Base-by-base conservation (phyloP, 2,797 vertebrate species). In the Cephalopachus bancanus region DNA sequence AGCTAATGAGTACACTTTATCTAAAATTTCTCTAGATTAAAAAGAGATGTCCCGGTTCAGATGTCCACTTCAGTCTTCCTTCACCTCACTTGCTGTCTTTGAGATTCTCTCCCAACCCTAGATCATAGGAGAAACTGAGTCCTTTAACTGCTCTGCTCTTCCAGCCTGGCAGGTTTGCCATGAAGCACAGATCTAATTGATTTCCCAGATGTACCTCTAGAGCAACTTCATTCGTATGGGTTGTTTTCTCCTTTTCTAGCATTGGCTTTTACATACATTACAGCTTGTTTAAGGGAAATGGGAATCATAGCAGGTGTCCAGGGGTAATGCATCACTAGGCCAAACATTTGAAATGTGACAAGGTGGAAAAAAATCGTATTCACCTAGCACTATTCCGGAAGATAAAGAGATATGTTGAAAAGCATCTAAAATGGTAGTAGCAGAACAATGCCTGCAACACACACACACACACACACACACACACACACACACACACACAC, bases 271-370 rank as follows among this genome's bases (percentile, higher is more conserved):
- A 12, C 8, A 9, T 53, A 78, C 3, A 62, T 72, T 9, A 60
- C 14, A 65, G 22, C 1, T 83, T 17, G 20, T 55, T 59, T 83
- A 22, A 37, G 15, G 44, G 9, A 67, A 62, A 62, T 22, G 2
- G 14, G 2, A 22, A 75, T 75, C 16, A 15, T 19, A 51, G n/a
- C 26, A 24, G 2, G 20, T 26, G 7, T n/a, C 22, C 14, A 72
- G 1, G 15, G 9, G 0, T 53, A 59, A 60, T 51, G 12, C 65
- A 6, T 22, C 20, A 9, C 1, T 1, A 55, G 10, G 5, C 24
- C 28, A 72, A 75, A 71, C 33, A 51, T 71, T 33, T 37, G 26
- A 72, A 91, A 91, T 44, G 83, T 19, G 16, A n/a, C 17, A 89
- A 83, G 30, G 28, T 74, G 5, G 0, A 16, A n/a, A 53, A 37